A percentile compares a stretch with the other conserved stretches of the same genome.
Evolutionary conservation across 2,888 invertebrate genomes (phyloP).

Genomic region (Rhodophaea formosa): DNA sequence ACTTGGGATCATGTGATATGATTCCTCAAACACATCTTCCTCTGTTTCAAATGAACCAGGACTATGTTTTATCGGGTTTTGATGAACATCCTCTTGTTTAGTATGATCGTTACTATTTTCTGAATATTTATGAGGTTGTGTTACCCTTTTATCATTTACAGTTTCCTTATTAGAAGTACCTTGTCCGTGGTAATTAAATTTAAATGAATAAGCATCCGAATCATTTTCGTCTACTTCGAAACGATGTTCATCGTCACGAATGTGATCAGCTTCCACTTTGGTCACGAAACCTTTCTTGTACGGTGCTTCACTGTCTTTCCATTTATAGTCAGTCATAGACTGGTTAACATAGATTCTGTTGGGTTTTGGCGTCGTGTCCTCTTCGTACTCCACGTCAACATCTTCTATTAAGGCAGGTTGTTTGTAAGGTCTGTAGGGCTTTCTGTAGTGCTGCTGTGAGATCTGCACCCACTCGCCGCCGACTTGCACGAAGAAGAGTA

Average conservation of each 20-base stretch:
- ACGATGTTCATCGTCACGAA: not conserved
- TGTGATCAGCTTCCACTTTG: constrained; percentile 3
- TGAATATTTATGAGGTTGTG: not conserved
- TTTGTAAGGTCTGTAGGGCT: constrained; percentile 35
- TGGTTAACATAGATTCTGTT: constrained; percentile 44
- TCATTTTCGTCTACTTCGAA: not conserved
- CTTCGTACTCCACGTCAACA: constrained; percentile 18
- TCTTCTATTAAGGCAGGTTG: constrained; percentile 23
- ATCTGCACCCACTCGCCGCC: constrained; percentile 70
- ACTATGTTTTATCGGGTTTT: not conserved
- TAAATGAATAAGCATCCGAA: not conserved
- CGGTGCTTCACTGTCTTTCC: constrained; percentile 20
- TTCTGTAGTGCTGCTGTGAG: constrained; percentile 60
- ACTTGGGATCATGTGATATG: not conserved
- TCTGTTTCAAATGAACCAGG: not conserved
- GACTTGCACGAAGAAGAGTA: constrained; percentile 41
- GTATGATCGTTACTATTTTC: not conserved
- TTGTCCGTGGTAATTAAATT: not conserved
- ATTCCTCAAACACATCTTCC: constrained; percentile 9
- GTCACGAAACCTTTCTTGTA: constrained; percentile 35
- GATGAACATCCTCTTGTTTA: not conserved
- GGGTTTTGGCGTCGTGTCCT: constrained; percentile 28
- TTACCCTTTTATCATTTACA: not conserved
- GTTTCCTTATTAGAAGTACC: not conserved
- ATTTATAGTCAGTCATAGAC: constrained; percentile 39